Base-by-base conservation (phyloP, 92 coral and sea anemone genomes). In the Plumapathes pennacea region DNA sequence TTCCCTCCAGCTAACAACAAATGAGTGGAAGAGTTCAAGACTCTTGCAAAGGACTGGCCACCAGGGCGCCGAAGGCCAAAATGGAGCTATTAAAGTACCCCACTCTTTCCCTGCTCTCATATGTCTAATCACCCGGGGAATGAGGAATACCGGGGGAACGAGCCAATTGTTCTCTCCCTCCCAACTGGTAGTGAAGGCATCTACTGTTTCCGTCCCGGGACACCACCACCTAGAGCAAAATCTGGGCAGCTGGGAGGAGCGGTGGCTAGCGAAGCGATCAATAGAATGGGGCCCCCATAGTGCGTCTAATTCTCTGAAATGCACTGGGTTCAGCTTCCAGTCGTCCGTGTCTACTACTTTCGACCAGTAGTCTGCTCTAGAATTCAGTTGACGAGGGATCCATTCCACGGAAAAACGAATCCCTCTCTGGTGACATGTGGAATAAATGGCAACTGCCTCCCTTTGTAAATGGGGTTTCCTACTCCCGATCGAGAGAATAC, bases 21-120 rank as follows among this genome's bases (percentile, higher is more conserved):
- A 76, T 19, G 50, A 27, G n/a, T 60, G 54, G 72, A 65, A 71
- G 13, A 32, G 17, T 6, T 73, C 78, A 53, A 19, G 4, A 18
- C 13, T 70, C 13, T 24, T 37, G 32, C 68, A 12, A 2, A 69
- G 72, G 21, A 83, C 37, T 18, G 86, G 74, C 83, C 82, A 78
- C 83, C 83, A 83, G 10, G 45, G 61, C 36, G 59, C 89, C 1
- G 84, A 76, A 23, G 75, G 79, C 89, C 89, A 82, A 7, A 43
- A 43, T 11, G 89, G 89, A 38, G 69, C 62, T 20, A 72, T 37
- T 18, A 82, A 49, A 5, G 89, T 69, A 21, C 89, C 84, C 33
- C 22, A 26, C 60, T 84, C 79, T 14, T 48, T 50, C 4, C 85
- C 82, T 14, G 46, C 25, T 17, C 37, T 20, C 90, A 78, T 84